Conservation (phyloP, 2,113 vertebrate species). For the Ictalurus punctatus region DNA sequence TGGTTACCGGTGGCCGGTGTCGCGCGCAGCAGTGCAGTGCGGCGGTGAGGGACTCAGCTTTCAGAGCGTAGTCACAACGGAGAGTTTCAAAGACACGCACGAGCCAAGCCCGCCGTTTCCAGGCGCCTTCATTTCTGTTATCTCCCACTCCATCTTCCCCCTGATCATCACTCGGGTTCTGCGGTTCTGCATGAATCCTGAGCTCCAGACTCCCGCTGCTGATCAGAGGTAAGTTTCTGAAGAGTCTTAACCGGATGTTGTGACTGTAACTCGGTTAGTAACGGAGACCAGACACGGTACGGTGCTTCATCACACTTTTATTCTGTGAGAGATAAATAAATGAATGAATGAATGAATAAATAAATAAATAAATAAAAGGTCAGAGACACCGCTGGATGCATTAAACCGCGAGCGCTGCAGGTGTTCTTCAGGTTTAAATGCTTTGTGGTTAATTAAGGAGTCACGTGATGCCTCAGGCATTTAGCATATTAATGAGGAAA, state of each 20-base stretch:
- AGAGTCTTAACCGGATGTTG: not conserved
- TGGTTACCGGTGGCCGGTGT: conserved; percentile 68
- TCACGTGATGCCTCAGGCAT: not conserved
- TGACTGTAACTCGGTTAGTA: not conserved
- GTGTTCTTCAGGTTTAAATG: conserved; percentile 2
- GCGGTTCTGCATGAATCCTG: not conserved
- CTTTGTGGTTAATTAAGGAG: not conserved
- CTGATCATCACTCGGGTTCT: not conserved
- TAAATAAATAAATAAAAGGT: not conserved
- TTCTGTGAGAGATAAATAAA: not conserved
- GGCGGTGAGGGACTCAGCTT: conserved; percentile 3
- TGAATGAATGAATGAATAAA: too few species aligned
- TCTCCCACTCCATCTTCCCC: not conserved
- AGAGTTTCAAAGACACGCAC: conserved; percentile 18
- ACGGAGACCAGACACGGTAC: not conserved
- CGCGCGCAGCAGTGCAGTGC: conserved; percentile 39
- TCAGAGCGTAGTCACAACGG: not conserved
- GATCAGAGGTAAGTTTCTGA: not conserved
- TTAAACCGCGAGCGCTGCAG: not conserved
- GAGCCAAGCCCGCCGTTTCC: not conserved
- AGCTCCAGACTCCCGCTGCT: not conserved
- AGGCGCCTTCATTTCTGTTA: not conserved
- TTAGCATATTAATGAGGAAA: not conserved
- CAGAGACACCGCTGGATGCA: not conserved
- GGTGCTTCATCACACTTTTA: not conserved